phyloP scores from a whole-genome alignment of 53 echinoderm and acorn worm species.

The Luidia sarsii region DNA sequence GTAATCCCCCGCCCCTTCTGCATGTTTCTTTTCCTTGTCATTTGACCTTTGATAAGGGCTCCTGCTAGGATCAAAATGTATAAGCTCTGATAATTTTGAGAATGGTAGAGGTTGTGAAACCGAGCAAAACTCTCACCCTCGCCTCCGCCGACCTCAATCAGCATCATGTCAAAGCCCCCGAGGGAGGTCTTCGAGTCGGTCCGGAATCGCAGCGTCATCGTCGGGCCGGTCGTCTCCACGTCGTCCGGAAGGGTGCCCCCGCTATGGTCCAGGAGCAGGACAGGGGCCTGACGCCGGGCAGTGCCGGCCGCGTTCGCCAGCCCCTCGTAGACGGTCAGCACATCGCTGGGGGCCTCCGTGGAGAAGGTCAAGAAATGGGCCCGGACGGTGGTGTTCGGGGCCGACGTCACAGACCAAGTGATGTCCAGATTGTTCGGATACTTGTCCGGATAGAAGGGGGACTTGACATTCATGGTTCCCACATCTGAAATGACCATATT shows the following conservation, averaged over 20 bases:
- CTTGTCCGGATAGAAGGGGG: conserved; percentile 47
- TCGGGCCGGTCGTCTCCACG: conserved; percentile 14
- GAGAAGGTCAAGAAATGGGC: conserved; percentile 43
- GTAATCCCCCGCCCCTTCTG: too few relatives aligned
- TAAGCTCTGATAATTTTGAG: too few relatives aligned
- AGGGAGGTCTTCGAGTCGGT: conserved; percentile 2
- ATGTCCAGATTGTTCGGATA: conserved; percentile 45
- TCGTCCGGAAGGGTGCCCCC: conserved; percentile 18
- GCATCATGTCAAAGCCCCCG: conserved; percentile 52
- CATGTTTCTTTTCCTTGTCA: not conserved
- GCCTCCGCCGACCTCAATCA: conserved; percentile 55
- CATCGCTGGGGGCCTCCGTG: conserved; percentile 54
- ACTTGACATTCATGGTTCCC: conserved; percentile 35
- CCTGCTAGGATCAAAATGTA: too few relatives aligned
- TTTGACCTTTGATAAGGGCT: too few relatives aligned
- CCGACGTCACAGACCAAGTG: conserved; percentile 56
- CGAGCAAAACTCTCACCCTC: conserved; percentile 37
- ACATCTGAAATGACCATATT: conserved; percentile 17
- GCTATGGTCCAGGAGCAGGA: conserved; percentile 20
- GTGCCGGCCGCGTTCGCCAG: conserved; percentile 2
- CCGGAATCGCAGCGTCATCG: conserved; percentile 21
- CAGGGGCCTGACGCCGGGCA: not conserved
- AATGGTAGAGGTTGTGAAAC: too few relatives aligned
- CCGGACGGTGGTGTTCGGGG: conserved; percentile 47
- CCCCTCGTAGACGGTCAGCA: conserved; percentile 49